Conservation (phyloP, 2,797 vertebrate species). For the Sphenopsis melanotis region DNA sequence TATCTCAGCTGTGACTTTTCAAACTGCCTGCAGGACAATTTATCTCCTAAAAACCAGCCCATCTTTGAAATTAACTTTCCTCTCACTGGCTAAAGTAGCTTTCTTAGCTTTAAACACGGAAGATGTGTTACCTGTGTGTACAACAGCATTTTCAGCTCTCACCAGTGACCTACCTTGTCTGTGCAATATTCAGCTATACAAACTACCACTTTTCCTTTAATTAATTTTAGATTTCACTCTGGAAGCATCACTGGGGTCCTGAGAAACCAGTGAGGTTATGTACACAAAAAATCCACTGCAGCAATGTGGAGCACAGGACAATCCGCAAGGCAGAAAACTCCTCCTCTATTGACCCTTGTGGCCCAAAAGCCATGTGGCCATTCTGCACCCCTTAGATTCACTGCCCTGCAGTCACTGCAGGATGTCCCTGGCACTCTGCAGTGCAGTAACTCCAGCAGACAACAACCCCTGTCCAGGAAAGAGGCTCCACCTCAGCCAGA, state of each 20-base stretch:
- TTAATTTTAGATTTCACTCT: background rate
- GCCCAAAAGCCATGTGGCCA: rapidly evolving
- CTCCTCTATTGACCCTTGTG: background rate
- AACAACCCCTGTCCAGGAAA: conserved; percentile 28
- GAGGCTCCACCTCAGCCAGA: background rate
- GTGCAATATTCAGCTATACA: background rate
- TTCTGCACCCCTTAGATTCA: background rate
- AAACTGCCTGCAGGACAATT: background rate
- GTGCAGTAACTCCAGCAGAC: background rate
- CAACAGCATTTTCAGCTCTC: background rate
- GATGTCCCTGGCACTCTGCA: conserved; percentile 8
- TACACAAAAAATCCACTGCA: background rate
- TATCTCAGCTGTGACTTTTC: background rate
- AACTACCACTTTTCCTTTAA: background rate
- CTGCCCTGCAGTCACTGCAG: background rate
- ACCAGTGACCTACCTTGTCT: background rate
- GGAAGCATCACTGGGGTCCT: background rate
- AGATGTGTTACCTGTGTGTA: rapidly evolving
- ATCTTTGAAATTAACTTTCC: background rate
- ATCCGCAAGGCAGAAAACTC: background rate
- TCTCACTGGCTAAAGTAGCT: background rate
- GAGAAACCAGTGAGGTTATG: background rate
- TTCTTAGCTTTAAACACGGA: background rate
- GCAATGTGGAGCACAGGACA: background rate
- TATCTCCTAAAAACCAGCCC: background rate